Evolutionary conservation across 1,140 invertebrate genomes (phyloP).

Genomic region (Cherax destructor): DNA sequence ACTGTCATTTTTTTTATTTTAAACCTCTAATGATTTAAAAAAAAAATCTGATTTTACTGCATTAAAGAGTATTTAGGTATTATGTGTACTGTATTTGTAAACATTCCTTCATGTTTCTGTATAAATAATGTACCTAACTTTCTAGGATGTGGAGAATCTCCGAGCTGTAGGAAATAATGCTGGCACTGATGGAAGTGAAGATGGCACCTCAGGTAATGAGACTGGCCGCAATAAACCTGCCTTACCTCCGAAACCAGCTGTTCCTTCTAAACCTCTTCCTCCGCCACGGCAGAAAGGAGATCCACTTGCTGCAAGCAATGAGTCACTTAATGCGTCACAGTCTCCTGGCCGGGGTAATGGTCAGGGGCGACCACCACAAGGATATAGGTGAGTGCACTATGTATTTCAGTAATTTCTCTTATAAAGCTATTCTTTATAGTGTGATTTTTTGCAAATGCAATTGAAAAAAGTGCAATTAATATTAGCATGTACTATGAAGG

Average conservation of each 20-base stretch:
- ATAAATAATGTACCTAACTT: not conserved
- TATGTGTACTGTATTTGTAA: too few species aligned
- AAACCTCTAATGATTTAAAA: too few species aligned
- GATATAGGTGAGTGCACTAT: constrained; percentile 41
- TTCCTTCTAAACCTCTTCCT: constrained; percentile 75
- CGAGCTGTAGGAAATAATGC: not conserved
- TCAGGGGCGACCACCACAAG: constrained; percentile 25
- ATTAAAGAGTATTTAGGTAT: too few species aligned
- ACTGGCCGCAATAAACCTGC: constrained; percentile 79
- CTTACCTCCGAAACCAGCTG: constrained; percentile 84
- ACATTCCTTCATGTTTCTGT: too few species aligned
- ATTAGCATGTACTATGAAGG: too few species aligned
- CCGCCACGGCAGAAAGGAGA: constrained; percentile 76
- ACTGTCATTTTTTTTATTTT: too few species aligned
- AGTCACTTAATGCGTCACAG: constrained; percentile 18
- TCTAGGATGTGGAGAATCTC: constrained; percentile 7
- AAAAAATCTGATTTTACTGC: too few species aligned
- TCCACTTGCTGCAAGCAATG: constrained; percentile 43
- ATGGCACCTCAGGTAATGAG: not conserved
- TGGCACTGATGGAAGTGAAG: constrained; percentile 30
- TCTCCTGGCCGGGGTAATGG: not conserved
- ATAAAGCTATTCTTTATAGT: not conserved
- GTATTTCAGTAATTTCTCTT: not conserved
- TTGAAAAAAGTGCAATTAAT: too few species aligned
- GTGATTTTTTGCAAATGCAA: not conserved